phyloP scores from a whole-genome alignment of 1,140 invertebrate genomes.

The Pseudomyrmex gracilis region DNA sequence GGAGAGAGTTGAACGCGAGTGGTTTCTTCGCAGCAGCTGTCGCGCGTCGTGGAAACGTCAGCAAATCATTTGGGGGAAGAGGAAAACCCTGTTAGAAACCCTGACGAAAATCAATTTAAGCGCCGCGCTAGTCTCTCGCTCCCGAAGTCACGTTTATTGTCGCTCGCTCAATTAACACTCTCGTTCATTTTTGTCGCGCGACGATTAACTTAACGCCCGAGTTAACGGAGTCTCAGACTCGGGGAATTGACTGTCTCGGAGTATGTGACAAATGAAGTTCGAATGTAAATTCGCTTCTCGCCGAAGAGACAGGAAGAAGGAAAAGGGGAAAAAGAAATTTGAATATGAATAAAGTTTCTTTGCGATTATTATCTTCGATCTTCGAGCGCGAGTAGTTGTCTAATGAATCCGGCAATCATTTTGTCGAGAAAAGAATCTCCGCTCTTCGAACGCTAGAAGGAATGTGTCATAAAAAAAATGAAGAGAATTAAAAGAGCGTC shows the following conservation, averaged over 20 bases:
- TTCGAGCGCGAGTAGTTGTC: too few relatives aligned
- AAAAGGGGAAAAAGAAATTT: too few relatives aligned
- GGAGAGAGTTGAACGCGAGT: neutral
- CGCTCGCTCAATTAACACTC: constrained; percentile 23
- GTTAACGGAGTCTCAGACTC: neutral
- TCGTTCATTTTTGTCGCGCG: neutral
- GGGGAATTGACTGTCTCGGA: too few relatives aligned
- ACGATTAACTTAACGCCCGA: neutral
- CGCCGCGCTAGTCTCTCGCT: neutral
- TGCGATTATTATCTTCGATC: too few relatives aligned
- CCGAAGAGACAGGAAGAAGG: too few relatives aligned
- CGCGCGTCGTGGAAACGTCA: constrained; percentile 29
- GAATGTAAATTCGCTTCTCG: neutral
- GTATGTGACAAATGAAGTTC: too few relatives aligned
- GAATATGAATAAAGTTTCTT: too few relatives aligned
- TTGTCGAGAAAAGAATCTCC: too few relatives aligned
- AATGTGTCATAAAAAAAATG: constrained; percentile 27
- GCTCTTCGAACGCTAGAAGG: too few relatives aligned
- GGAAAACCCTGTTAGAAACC: neutral
- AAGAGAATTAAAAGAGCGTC: constrained; percentile 1
- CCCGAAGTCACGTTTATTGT: neutral
- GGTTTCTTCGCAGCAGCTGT: constrained; percentile 47
- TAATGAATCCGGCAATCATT: too few relatives aligned
- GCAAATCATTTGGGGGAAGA: constrained; percentile 39
- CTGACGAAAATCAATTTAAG: constrained; percentile 34